Evolutionary conservation across 1,140 invertebrate species (phyloP).

Genomic region (Phocides pigmalion): DNA sequence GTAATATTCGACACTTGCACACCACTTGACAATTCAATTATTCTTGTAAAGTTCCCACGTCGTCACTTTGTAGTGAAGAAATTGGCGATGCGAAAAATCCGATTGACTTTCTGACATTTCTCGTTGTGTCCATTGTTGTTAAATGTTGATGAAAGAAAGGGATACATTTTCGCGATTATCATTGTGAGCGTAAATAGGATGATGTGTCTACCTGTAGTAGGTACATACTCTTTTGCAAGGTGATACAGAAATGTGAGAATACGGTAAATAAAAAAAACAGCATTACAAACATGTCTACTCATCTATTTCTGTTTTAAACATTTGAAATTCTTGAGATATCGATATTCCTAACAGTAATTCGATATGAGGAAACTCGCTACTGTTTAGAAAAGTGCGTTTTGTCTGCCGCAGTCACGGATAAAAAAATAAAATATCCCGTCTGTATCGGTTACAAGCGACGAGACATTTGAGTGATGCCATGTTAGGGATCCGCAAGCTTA

Average conservation of each 20-base stretch:
- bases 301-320: background rate
- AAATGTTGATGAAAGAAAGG: constrained; percentile 2
- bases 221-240: background rate
- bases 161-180: constrained; percentile 14
- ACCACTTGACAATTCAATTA: constrained; percentile 30
- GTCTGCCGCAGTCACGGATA: background rate
- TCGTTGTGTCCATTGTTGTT: constrained; percentile 29
- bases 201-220: too few relatives aligned
- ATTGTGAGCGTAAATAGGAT: background rate
- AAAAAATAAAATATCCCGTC: background rate
- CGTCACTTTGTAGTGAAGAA: background rate
- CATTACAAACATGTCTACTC: too few relatives aligned
- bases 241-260: background rate
- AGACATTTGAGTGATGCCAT: background rate
- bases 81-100: constrained; percentile 27
- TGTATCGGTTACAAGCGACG: background rate
- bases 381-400: constrained; percentile 17
- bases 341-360: background rate
- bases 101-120: constrained; percentile 36
- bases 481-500: background rate
- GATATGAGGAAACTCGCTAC: constrained; percentile 1
- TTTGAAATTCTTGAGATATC: background rate
- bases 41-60: constrained; percentile 24
- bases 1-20: constrained; percentile 17
- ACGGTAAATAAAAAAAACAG: too few relatives aligned